A percentile compares a stretch with the other conserved stretches of the same genome.
phyloP scores from a whole-genome alignment of 2,888 invertebrate genomes.

The Drosophila longiperda region DNA sequence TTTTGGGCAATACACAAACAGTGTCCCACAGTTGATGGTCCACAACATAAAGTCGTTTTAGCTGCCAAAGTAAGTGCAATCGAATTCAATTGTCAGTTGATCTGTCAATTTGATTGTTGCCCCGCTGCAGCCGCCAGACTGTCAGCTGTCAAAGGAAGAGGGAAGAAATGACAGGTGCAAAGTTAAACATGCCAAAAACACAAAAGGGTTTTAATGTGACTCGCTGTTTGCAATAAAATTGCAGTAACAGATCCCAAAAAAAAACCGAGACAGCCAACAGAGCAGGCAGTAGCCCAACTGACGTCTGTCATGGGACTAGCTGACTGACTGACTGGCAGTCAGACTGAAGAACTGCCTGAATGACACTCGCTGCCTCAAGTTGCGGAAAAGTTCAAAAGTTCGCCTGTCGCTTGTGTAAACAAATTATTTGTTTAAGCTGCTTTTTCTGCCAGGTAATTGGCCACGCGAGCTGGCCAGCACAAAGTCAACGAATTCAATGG shows the following conservation, averaged over 20 bases:
- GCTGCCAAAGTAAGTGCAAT: slow-evolving; percentile 49
- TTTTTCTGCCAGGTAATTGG: slow-evolving; percentile 70
- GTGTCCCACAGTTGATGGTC: slow-evolving; percentile 20
- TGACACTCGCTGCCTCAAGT: slow-evolving; percentile 33
- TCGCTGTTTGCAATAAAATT: slow-evolving; percentile 73
- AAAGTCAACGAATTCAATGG: slow-evolving; percentile 29
- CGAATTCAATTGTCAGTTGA: slow-evolving; percentile 79
- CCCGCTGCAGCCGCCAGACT: slow-evolving; percentile 60
- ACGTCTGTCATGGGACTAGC: slow-evolving; percentile 15
- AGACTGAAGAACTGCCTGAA: slow-evolving; percentile 33
- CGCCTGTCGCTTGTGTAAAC: slow-evolving; percentile 78
- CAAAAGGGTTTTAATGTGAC: slow-evolving; percentile 78
- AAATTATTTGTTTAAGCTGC: slow-evolving; percentile 75
- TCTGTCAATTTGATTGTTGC: slow-evolving; percentile 79
- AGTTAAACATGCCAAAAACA: slow-evolving; percentile 65
- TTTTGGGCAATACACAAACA: slow-evolving; percentile 24
- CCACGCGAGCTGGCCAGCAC: slow-evolving; percentile 59
- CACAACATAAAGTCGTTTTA: slow-evolving; percentile 25
- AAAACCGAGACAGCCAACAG: slow-evolving; percentile 37
- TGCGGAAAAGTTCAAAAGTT: slow-evolving; percentile 78
- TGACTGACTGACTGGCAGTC: slow-evolving; percentile 14
- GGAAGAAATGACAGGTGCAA: slow-evolving; percentile 38
- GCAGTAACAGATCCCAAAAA: slow-evolving; percentile 40
- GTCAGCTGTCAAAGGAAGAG: slow-evolving; percentile 60
- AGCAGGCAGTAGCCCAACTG: slow-evolving; percentile 49